phyloP scores from a whole-genome alignment of 2,113 vertebrate genomes.

The Thamnaconus septentrionalis region DNA sequence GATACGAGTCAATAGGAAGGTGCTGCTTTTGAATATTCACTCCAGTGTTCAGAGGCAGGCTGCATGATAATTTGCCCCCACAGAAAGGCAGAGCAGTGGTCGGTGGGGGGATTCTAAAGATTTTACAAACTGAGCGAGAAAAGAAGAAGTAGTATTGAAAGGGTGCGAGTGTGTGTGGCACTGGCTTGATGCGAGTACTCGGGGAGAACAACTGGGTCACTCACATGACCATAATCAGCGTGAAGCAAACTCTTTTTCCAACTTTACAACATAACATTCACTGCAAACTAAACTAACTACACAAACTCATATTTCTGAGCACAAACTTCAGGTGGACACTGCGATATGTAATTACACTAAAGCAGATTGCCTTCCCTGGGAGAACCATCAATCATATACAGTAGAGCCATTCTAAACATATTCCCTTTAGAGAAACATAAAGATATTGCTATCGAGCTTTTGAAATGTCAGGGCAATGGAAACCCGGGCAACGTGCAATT shows the following conservation, averaged over 20 bases:
- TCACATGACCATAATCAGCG: constrained; percentile 40
- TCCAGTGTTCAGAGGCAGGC: constrained; percentile 25
- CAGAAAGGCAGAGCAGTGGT: too few species aligned
- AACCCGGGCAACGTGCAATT: constrained; percentile 72
- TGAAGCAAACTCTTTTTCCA: constrained; percentile 13
- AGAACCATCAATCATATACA: constrained; percentile 71
- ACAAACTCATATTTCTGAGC: constrained; percentile 49
- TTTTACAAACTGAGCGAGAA: constrained; percentile 10
- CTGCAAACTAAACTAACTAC: constrained; percentile 16
- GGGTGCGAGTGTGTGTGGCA: constrained; percentile 1
- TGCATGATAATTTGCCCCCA: constrained; percentile 48
- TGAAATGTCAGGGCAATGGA: constrained; percentile 80
- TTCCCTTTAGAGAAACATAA: constrained; percentile 71
- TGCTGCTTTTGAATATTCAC: constrained; percentile 67
- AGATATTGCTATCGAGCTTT: constrained; percentile 76
- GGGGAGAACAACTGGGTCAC: constrained; percentile 28
- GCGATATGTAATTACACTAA: constrained; percentile 65
- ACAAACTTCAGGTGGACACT: constrained; percentile 61
- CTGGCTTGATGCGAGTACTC: constrained; percentile 12
- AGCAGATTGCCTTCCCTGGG: constrained; percentile 63
- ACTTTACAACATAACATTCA: constrained; percentile 34
- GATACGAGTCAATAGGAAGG: constrained; percentile 64
- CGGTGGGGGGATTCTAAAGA: too few species aligned
- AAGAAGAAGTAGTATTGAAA: background rate
- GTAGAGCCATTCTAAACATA: constrained; percentile 58